Evolutionary conservation across 2,113 vertebrate species (phyloP).

Genomic region (Scortum barcoo): DNA sequence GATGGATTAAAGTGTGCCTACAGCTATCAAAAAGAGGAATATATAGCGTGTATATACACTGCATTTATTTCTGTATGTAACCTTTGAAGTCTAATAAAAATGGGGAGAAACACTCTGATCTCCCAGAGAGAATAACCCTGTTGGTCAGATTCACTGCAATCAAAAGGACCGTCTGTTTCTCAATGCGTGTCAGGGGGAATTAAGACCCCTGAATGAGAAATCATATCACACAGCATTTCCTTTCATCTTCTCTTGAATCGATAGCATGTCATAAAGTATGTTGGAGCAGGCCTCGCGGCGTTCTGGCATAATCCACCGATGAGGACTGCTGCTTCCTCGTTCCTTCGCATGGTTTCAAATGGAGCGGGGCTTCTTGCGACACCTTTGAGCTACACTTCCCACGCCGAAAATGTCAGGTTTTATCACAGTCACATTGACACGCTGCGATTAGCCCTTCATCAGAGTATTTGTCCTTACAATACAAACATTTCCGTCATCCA

Average conservation of each 20-base stretch:
- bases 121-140: constrained; percentile 69
- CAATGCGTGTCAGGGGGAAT: constrained; percentile 68
- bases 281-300: constrained; percentile 52
- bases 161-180: constrained; percentile 72
- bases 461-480: constrained; percentile 55
- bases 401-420: constrained; percentile 49
- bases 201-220: constrained; percentile 74
- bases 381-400: constrained; percentile 20
- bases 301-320: constrained; percentile 48
- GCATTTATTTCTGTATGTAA: constrained; percentile 61
- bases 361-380: constrained; percentile 34
- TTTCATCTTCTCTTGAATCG: constrained; percentile 79
- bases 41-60: constrained; percentile 49
- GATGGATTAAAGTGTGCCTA: constrained; percentile 53
- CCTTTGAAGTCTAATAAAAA: constrained; percentile 78
- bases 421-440: constrained; percentile 40
- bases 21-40: constrained; percentile 41
- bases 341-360: constrained; percentile 29
- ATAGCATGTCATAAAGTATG: constrained; percentile 72
- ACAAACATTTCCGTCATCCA: constrained; percentile 62
- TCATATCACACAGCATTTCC: constrained; percentile 74
- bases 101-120: constrained; percentile 71
- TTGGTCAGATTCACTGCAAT: constrained; percentile 75
- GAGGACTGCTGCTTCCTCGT: constrained; percentile 17
- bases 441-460: constrained; percentile 52